Conservation (phyloP, 2,888 invertebrate genomes). For the Tenthredo notha region DNA sequence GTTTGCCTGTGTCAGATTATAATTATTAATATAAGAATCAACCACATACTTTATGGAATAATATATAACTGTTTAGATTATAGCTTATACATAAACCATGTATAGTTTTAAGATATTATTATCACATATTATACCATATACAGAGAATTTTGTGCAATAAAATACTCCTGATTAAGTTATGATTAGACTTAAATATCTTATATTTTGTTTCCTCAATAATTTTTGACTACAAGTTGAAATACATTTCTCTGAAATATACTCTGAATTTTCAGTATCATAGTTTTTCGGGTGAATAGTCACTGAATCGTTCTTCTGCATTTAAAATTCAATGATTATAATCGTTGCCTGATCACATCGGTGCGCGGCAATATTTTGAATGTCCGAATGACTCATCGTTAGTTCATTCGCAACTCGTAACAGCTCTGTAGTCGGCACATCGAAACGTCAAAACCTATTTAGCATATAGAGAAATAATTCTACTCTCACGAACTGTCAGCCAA, state of each 20-base stretch:
- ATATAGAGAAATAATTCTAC: neutral
- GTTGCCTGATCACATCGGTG: neutral
- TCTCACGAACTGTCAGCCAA: constrained; percentile 5
- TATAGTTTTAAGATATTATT: neutral
- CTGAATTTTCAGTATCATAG: neutral
- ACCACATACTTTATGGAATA: neutral
- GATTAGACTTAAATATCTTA: neutral
- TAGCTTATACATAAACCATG: neutral
- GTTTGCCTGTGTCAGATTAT: neutral
- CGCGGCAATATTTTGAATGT: neutral
- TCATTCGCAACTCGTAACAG: neutral
- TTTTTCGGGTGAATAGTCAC: neutral
- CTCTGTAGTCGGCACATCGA: constrained; percentile 2
- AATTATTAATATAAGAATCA: neutral
- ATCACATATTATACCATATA: neutral
- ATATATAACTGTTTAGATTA: neutral
- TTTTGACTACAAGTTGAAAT: neutral
- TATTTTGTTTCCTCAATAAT: neutral
- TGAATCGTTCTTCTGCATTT: too few species aligned
- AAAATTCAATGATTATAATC: too few species aligned
- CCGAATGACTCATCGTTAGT: neutral
- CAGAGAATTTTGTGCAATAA: neutral
- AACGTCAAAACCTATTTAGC: neutral
- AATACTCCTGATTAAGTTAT: neutral
- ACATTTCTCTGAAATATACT: neutral